A percentile compares a stretch with the other conserved stretches of the same genome.
Conservation (phyloP, 2,888 invertebrate species). For the Eucera pruinosa region DNA sequence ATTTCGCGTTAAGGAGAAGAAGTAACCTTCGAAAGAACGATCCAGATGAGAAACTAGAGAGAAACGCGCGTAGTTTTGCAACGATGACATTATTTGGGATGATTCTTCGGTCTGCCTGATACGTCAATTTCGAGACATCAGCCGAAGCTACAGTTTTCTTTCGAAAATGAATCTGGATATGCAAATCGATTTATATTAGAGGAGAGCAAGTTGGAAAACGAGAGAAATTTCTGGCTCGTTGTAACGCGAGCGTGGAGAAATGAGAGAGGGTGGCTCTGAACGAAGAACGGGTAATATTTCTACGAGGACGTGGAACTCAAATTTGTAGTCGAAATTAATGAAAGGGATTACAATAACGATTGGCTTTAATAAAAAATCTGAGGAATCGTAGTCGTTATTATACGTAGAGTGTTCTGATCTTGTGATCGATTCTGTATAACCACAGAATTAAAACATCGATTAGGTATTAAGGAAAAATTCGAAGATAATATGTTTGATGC, state of each 20-base stretch:
- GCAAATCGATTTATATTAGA: too few relatives aligned
- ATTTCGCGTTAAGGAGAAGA: slow-evolving; percentile 18
- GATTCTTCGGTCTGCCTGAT: slow-evolving; percentile 16
- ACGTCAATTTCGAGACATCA: slow-evolving; percentile 17
- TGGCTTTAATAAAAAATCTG: not conserved
- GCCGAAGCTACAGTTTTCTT: slow-evolving; percentile 4
- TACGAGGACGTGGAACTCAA: not conserved
- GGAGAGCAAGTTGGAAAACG: too few relatives aligned
- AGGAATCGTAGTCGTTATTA: too few relatives aligned
- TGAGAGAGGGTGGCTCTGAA: not conserved
- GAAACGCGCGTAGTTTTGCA: slow-evolving; percentile 16
- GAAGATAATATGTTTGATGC: too few relatives aligned
- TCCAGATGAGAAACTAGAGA: slow-evolving; percentile 17
- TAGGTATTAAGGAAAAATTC: too few relatives aligned
- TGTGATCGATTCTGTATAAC: too few relatives aligned
- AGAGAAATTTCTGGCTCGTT: slow-evolving; percentile 7
- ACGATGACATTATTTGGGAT: slow-evolving; percentile 37
- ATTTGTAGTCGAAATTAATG: not conserved
- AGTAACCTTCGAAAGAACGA: slow-evolving; percentile 2
- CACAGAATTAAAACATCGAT: too few relatives aligned
- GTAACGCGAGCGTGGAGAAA: not conserved
- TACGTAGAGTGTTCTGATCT: not conserved
- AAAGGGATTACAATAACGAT: not conserved
- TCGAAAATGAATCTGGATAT: too few relatives aligned
- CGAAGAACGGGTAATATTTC: not conserved